phyloP scores from a whole-genome alignment of 2,797 vertebrate species.

The Leucoraja ocellata region DNA sequence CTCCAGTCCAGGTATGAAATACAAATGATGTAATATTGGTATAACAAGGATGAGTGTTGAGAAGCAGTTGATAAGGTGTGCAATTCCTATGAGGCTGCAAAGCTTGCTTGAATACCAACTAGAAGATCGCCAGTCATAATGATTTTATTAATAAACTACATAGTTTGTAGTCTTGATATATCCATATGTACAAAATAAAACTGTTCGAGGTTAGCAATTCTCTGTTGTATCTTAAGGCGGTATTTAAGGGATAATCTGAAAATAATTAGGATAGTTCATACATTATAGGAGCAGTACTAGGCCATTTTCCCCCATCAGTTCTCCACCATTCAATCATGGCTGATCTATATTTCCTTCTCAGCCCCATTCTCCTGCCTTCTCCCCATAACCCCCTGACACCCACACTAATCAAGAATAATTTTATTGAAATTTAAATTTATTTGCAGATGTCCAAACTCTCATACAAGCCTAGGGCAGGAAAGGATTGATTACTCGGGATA shows the following conservation, averaged over 20 bases:
- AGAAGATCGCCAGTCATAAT: not conserved
- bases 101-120: not conserved
- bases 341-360: no score
- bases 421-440: not conserved
- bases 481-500: not conserved
- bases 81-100: not conserved
- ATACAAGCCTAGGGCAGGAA: not conserved
- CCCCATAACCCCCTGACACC: no score
- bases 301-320: no score
- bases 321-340: no score
- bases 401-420: not conserved
- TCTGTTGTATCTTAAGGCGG: not conserved
- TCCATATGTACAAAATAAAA: not conserved
- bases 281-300: no score
- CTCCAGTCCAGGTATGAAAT: not conserved
- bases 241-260: not conserved
- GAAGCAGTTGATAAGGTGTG: not conserved
- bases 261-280: not conserved
- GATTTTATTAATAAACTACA: not conserved
- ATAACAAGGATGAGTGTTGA: not conserved
- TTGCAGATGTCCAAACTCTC: not conserved
- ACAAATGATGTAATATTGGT: not conserved
- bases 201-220: not conserved
- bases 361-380: no score
- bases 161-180: not conserved